A percentile compares a stretch with the other conserved stretches of the same genome.
phyloP scores from a whole-genome alignment of 2,888 invertebrate genomes.

The Papilio elwesi region DNA sequence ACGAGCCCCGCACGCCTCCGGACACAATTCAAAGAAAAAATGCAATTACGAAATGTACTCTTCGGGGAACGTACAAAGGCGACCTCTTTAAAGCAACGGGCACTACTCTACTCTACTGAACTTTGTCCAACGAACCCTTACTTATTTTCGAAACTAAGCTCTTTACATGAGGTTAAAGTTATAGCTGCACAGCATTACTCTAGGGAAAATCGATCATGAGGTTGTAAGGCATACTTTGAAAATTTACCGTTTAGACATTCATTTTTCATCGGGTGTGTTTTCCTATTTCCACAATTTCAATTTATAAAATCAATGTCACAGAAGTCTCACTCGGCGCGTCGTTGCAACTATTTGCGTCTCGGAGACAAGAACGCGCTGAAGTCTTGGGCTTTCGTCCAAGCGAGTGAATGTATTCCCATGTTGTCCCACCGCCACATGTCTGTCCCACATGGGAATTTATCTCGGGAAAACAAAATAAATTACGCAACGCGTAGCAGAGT shows the following conservation, averaged over 20 bases:
- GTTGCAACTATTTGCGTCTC: conserved; percentile 27
- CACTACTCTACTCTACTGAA: no score
- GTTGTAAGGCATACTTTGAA: no score
- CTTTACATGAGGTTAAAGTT: no score
- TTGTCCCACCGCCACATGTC: background rate
- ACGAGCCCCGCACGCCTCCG: conserved; percentile 40
- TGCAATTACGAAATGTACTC: conserved; percentile 11
- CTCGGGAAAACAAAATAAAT: background rate
- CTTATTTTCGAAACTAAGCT: no score
- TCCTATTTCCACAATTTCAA: no score
- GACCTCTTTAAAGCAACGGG: conserved; percentile 11
- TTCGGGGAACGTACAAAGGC: conserved; percentile 1
- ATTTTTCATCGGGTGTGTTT: no score
- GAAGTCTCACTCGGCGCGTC: background rate
- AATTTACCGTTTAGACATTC: no score
- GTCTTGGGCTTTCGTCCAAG: conserved; percentile 30
- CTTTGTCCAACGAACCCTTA: no score
- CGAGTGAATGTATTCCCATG: background rate
- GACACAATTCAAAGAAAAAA: conserved; percentile 2
- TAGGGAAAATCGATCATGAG: no score
- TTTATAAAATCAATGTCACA: background rate
- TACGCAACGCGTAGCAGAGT: background rate
- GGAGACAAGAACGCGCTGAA: conserved; percentile 8
- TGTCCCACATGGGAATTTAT: no score
- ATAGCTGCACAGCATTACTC: no score